phyloP scores from a whole-genome alignment of 2,797 vertebrate species.

The Euphonia xanthogaster region DNA sequence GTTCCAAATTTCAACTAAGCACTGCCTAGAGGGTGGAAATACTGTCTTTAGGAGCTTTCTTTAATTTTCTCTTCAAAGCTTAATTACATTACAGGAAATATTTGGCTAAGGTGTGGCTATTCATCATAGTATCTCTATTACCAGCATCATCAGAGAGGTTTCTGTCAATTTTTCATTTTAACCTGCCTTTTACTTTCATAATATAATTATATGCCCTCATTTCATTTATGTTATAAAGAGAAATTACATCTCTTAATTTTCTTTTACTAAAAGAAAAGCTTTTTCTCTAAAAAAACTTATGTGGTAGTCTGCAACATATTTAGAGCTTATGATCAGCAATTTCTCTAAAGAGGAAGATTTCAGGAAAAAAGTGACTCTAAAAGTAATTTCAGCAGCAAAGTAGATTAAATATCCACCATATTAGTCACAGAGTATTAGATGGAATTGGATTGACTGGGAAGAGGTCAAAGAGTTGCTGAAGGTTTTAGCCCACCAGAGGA shows the following conservation, averaged over 20 bases:
- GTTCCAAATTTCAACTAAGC: neutral
- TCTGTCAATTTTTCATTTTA: slow-evolving; percentile 51
- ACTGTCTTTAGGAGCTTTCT: neutral
- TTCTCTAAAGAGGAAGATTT: slow-evolving; percentile 75
- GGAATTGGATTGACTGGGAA: slow-evolving; percentile 78
- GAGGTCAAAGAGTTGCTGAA: slow-evolving; percentile 77
- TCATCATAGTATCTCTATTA: slow-evolving; percentile 42
- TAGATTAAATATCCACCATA: slow-evolving; percentile 82
- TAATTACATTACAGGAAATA: slow-evolving; percentile 56
- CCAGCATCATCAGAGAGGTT: slow-evolving; percentile 21
- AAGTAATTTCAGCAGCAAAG: slow-evolving; percentile 79
- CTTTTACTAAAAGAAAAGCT: slow-evolving; percentile 53
- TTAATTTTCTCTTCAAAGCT: slow-evolving; percentile 17
- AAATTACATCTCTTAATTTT: slow-evolving; percentile 63
- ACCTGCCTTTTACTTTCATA: slow-evolving; percentile 58
- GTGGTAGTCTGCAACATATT: slow-evolving; percentile 61
- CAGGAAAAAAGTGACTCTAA: slow-evolving; percentile 67
- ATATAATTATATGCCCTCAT: slow-evolving; percentile 31
- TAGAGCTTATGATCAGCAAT: slow-evolving; percentile 75
- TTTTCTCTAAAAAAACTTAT: slow-evolving; percentile 30
- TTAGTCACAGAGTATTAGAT: slow-evolving; percentile 83
- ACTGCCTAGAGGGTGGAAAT: neutral
- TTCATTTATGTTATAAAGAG: slow-evolving; percentile 49
- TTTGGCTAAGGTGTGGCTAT: slow-evolving; percentile 46
- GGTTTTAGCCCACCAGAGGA: slow-evolving; percentile 76